Evolutionary conservation across 2,888 invertebrate genomes (phyloP).

Genomic region (Melanostoma scalare): DNA sequence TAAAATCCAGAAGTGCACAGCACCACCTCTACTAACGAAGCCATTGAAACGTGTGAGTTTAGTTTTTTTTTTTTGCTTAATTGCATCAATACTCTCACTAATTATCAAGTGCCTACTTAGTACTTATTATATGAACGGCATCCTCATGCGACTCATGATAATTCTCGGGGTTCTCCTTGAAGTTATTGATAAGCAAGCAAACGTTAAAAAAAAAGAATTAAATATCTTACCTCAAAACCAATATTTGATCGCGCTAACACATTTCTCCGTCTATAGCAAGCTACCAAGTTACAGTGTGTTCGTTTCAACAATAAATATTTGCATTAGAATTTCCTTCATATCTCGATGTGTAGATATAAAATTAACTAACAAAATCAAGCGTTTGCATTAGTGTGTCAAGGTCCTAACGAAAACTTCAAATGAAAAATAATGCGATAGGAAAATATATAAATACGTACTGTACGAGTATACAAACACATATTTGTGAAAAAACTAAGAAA

Average conservation of each 20-base stretch:
- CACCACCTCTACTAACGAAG: no score
- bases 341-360: constrained; percentile 25
- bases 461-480: background rate
- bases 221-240: constrained; percentile 36
- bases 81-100: no score
- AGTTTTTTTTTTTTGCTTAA: no score
- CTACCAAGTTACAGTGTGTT: background rate
- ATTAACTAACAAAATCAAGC: constrained; percentile 45
- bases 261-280: background rate
- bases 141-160: no score
- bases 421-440: constrained; percentile 33
- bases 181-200: no score
- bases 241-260: constrained; percentile 10
- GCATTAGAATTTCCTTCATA: constrained; percentile 33
- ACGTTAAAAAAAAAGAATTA: no score
- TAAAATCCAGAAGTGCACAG: no score
- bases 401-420: constrained; percentile 57
- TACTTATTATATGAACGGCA: no score
- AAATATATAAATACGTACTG: background rate
- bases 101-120: no score
- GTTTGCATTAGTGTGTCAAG: constrained; percentile 57
- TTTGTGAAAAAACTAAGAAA: no score
- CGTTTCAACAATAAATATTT: background rate
- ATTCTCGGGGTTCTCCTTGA: no score
- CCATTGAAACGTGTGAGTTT: no score